Evolutionary conservation across 2,797 vertebrate genomes (phyloP).

Genomic region (Mallotus villosus): DNA sequence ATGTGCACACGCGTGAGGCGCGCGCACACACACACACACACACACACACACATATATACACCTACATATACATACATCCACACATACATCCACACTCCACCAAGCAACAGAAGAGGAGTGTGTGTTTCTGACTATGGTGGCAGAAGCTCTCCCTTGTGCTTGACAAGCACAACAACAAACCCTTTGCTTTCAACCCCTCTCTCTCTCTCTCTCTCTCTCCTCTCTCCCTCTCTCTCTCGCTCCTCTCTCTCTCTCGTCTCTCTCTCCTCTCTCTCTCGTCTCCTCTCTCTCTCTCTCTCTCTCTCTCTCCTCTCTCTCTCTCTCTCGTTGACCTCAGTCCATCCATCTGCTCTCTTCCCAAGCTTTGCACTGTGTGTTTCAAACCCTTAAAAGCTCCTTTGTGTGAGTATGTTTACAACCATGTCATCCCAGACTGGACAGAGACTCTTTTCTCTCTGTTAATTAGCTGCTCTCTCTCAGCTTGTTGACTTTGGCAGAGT

Average conservation of each 20-base stretch:
- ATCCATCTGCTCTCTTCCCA: slow-evolving; percentile 33
- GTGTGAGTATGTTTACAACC: slow-evolving; percentile 45
- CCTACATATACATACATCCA: not conserved
- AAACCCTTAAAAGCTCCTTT: slow-evolving; percentile 52
- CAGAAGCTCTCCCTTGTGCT: not conserved
- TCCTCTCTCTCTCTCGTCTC: not conserved
- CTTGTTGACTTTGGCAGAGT: slow-evolving; percentile 71
- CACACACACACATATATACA: not conserved
- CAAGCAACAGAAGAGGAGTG: not conserved
- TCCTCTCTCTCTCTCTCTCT: too few species aligned
- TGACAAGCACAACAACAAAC: too few species aligned
- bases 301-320: not conserved
- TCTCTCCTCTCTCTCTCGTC: not conserved
- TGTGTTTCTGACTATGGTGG: not conserved
- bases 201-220: too few species aligned
- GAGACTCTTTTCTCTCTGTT: slow-evolving; percentile 56
- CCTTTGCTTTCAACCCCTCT: too few species aligned
- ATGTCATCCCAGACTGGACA: slow-evolving; percentile 49
- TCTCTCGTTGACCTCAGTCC: not conserved
- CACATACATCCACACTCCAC: not conserved
- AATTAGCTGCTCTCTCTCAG: slow-evolving; percentile 60
- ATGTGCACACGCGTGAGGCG: not conserved
- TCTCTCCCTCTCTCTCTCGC: too few species aligned
- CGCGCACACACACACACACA: not conserved
- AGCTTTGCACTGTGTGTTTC: slow-evolving; percentile 27